These are phyloP conservation scores for Eristalis pertinax DNA, from an alignment of 2,888 invertebrate genomes.

Conservation along the genomic window DNA sequence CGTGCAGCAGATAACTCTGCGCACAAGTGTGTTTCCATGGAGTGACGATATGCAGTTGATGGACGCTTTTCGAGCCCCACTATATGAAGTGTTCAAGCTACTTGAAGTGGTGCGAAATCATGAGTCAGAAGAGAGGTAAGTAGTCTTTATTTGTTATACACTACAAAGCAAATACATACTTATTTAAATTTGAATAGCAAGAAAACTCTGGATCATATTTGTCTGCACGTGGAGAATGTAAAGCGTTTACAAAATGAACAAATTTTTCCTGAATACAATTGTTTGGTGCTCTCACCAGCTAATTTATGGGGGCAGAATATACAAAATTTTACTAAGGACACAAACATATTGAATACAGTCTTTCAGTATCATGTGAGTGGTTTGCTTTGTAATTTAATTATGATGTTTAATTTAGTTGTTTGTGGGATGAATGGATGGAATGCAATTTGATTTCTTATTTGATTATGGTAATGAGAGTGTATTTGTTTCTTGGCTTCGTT, in stretches of 20 bases:
- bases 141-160: slow-evolving; percentile 28
- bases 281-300: slow-evolving; percentile 94
- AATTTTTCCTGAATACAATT: slow-evolving; percentile 94
- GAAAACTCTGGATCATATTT: slow-evolving; percentile 89
- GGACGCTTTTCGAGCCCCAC: slow-evolving; percentile 95
- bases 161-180: slow-evolving; percentile 22
- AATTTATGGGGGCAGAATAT: slow-evolving; percentile 95
- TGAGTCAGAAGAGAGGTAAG: slow-evolving; percentile 79
- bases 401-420: neutral
- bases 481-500: too few species aligned
- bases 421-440: too few species aligned
- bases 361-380: slow-evolving; percentile 89
- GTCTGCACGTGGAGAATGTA: slow-evolving; percentile 92
- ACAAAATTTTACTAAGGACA: slow-evolving; percentile 89
- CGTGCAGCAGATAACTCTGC: slow-evolving; percentile 89
- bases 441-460: too few species aligned
- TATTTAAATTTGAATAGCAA: slow-evolving; percentile 82
- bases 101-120: slow-evolving; percentile 93
- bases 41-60: slow-evolving; percentile 89
- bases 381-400: neutral
- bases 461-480: too few species aligned
- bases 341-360: slow-evolving; percentile 90
- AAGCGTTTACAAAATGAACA: slow-evolving; percentile 84
- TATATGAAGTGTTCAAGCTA: slow-evolving; percentile 94
- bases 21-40: slow-evolving; percentile 94